Evolutionary conservation across 2,888 invertebrate genomes (phyloP).

Genomic region (Rhyacophila evoluta): DNA sequence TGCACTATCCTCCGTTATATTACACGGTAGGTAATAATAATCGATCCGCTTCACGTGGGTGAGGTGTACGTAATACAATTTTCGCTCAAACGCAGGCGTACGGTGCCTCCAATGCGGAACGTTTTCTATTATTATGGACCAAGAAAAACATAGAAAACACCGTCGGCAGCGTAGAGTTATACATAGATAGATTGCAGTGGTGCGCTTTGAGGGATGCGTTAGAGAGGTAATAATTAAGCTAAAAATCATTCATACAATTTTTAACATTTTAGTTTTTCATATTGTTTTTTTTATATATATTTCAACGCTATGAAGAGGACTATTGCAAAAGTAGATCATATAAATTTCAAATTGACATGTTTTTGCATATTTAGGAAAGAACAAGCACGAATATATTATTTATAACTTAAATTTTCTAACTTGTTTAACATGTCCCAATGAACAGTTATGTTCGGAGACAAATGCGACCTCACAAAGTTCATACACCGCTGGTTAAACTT

Average conservation of each 20-base stretch:
- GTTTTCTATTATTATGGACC: conserved; percentile 46
- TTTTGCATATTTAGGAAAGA: too few relatives aligned
- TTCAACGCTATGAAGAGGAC: too few relatives aligned
- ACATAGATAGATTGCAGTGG: neutral
- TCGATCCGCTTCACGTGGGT: conserved; percentile 23
- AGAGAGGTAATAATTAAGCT: too few relatives aligned
- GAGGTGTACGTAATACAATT: conserved; percentile 28
- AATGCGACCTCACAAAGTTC: conserved; percentile 78
- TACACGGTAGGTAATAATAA: conserved; percentile 17
- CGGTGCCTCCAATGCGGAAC: conserved; percentile 20
- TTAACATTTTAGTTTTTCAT: too few relatives aligned
- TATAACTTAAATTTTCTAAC: too few relatives aligned
- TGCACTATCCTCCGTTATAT: conserved; percentile 17
- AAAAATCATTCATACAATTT: too few relatives aligned
- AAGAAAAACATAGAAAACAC: conserved; percentile 48
- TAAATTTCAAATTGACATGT: too few relatives aligned
- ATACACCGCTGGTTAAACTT: conserved; percentile 74
- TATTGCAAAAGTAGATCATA: too few relatives aligned
- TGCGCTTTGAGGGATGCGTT: neutral
- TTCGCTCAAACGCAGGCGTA: conserved; percentile 25
- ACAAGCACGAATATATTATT: too few relatives aligned
- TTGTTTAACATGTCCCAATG: conserved; percentile 78
- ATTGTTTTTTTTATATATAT: too few relatives aligned
- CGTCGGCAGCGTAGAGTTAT: conserved; percentile 26
- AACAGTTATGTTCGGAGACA: conserved; percentile 78